phyloP scores from a whole-genome alignment of 2,888 invertebrate species.

The Dasysyrphus albostriatus region DNA sequence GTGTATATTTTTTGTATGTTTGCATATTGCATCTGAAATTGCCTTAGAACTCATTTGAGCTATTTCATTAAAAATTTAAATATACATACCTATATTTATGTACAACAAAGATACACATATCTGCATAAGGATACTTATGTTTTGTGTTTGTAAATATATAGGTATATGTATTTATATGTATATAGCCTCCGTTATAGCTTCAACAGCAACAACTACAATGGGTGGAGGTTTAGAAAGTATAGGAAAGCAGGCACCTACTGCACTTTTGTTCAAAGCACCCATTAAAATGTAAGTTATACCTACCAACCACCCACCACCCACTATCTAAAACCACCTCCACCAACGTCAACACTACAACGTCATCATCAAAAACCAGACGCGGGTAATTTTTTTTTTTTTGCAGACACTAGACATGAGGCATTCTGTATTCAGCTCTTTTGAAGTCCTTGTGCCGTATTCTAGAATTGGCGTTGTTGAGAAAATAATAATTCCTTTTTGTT shows the following conservation, averaged over 20 bases:
- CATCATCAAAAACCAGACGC: conserved; percentile 45
- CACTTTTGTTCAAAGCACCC: conserved; percentile 9
- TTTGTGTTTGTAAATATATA: too few species aligned
- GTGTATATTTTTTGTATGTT: conserved; percentile 46
- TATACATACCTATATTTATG: conserved; percentile 23
- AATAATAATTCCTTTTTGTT: not conserved
- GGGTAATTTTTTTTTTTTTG: conserved; percentile 60
- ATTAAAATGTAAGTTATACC: conserved; percentile 2
- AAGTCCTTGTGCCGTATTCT: conserved; percentile 23
- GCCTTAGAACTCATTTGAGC: conserved; percentile 73
- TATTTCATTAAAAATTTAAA: conserved; percentile 76
- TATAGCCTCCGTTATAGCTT: conserved; percentile 2
- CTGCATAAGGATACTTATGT: conserved; percentile 1
- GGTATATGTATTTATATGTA: not conserved
- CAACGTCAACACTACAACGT: conserved; percentile 1
- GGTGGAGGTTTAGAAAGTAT: not conserved
- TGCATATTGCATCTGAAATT: conserved; percentile 74
- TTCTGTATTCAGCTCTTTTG: conserved; percentile 4
- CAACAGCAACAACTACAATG: conserved; percentile 12
- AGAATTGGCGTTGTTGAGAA: conserved; percentile 44
- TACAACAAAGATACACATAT: not conserved
- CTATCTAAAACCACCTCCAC: not conserved
- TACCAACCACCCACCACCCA: not conserved
- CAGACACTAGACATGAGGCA: conserved; percentile 40
- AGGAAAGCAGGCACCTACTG: not conserved